Evolutionary conservation across 2,797 vertebrate species (phyloP).

Genomic region (Gila robusta): DNA sequence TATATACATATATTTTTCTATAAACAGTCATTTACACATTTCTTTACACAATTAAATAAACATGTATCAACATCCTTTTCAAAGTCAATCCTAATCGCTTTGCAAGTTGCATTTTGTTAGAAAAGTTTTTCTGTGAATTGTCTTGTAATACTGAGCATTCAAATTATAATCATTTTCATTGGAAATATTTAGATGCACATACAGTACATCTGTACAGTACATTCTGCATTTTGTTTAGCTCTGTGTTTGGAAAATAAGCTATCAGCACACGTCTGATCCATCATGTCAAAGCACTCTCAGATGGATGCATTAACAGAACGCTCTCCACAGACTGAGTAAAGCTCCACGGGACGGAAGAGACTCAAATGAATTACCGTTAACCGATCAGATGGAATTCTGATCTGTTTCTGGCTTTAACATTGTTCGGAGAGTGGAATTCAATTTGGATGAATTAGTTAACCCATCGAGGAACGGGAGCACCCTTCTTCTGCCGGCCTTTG

Average conservation of each 20-base stretch:
- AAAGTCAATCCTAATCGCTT: neutral
- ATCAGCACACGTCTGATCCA: constrained; percentile 45
- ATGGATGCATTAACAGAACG: constrained; percentile 49
- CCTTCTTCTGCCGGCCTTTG: neutral
- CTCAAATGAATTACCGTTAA: constrained; percentile 57
- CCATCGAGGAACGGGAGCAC: neutral
- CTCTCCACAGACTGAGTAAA: constrained; percentile 36
- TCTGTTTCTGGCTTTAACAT: constrained; percentile 56
- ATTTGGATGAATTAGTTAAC: constrained; percentile 54
- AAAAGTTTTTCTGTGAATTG: neutral
- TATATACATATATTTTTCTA: too few species aligned
- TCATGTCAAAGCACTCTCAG: constrained; percentile 56
- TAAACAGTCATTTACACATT: neutral
- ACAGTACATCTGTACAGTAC: neutral
- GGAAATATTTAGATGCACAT: neutral
- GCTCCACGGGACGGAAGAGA: constrained; percentile 40
- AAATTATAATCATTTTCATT: neutral
- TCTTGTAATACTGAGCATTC: neutral
- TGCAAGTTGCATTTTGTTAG: neutral
- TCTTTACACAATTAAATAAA: neutral
- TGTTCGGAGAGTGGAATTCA: constrained; percentile 57
- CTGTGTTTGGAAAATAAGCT: constrained; percentile 40
- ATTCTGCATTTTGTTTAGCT: neutral
- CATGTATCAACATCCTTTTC: neutral
- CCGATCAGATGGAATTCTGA: constrained; percentile 60